These are phyloP conservation scores for Trissolcus basalis DNA, from an alignment of 1,140 invertebrate species.

Conservation along the genomic window DNA sequence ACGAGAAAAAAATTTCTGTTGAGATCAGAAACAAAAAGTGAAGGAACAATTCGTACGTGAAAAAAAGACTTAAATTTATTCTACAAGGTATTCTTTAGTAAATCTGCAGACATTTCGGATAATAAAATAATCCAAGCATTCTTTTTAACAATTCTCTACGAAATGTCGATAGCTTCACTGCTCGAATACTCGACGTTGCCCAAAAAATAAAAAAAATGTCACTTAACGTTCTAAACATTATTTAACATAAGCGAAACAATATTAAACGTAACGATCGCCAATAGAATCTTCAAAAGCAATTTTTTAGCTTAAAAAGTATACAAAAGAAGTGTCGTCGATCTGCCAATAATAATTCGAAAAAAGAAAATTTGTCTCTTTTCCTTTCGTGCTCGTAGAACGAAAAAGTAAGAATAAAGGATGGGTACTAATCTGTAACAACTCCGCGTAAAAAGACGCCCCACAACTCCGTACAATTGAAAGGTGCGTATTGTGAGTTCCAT, in stretches of 20 bases:
- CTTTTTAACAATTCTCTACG: slow-evolving; percentile 21
- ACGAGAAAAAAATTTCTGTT: slow-evolving; percentile 17
- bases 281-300: slow-evolving; percentile 40
- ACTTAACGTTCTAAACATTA: slow-evolving; percentile 34
- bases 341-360: slow-evolving; percentile 14
- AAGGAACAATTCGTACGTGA: slow-evolving; percentile 4
- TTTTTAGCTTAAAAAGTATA: slow-evolving; percentile 14
- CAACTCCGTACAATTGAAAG: slow-evolving; percentile 26
- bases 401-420: slow-evolving; percentile 23
- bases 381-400: slow-evolving; percentile 7
- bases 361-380: background rate
- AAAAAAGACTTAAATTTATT: slow-evolving; percentile 17
- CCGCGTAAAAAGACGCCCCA: slow-evolving; percentile 36
- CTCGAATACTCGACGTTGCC: slow-evolving; percentile 6
- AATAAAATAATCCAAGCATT: slow-evolving; percentile 37
- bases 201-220: background rate
- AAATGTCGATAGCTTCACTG: slow-evolving; percentile 35
- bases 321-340: background rate
- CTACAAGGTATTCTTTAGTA: slow-evolving; percentile 13
- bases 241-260: slow-evolving; percentile 35
- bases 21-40: slow-evolving; percentile 17
- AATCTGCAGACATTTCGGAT: slow-evolving; percentile 30
- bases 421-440: slow-evolving; percentile 46
- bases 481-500: slow-evolving; percentile 57
- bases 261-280: slow-evolving; percentile 31